Conservation (phyloP, 2,888 invertebrate genomes). For the Heliconius cydno region DNA sequence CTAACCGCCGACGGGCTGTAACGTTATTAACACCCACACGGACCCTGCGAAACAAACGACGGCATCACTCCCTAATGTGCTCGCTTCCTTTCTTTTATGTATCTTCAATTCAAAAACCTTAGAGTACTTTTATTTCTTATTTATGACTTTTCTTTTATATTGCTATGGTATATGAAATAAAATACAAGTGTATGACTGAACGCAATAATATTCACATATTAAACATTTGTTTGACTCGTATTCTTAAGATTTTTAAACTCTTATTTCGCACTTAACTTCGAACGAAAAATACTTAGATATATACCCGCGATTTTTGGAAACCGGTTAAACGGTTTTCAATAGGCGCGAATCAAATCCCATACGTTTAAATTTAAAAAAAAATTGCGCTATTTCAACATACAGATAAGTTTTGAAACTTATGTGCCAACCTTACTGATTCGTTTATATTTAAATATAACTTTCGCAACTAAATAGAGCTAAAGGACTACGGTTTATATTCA, state of each 20-base stretch:
- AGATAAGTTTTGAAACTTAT: no score
- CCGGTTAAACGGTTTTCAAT: no score
- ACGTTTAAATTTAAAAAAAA: no score
- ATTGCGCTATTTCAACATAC: no score
- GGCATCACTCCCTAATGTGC: conserved; percentile 24
- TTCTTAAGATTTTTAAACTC: no score
- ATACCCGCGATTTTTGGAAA: no score
- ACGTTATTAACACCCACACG: conserved; percentile 32
- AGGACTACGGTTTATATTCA: neutral
- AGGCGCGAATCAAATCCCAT: no score
- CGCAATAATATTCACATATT: neutral
- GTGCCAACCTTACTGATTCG: no score
- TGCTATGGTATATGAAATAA: neutral
- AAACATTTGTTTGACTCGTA: neutral
- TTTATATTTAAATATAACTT: neutral
- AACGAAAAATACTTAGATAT: no score
- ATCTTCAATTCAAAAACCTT: conserved; percentile 21
- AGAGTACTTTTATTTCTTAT: conserved; percentile 1
- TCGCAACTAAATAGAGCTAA: neutral
- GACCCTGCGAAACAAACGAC: conserved; percentile 22
- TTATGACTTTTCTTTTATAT: conserved; percentile 7
- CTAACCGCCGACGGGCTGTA: conserved; percentile 25
- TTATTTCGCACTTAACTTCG: no score
- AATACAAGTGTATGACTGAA: neutral
- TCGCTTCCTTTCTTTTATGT: conserved; percentile 19